Conservation (phyloP, 2,888 invertebrate genomes). For the Bombyx huttoni region DNA sequence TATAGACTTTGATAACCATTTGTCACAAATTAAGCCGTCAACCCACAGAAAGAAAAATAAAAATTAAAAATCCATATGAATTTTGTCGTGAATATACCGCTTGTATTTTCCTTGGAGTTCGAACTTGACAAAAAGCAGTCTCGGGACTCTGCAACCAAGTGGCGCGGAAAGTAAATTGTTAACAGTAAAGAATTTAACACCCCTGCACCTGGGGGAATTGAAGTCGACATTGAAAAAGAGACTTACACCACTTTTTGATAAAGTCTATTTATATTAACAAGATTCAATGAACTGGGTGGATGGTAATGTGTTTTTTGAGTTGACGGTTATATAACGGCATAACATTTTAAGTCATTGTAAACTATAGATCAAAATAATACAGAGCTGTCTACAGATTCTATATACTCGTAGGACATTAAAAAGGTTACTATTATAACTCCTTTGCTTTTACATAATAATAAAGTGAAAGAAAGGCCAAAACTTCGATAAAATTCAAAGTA, state of each 20-base stretch:
- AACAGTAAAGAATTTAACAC: conserved; percentile 2
- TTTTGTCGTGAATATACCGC: no score
- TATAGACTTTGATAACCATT: no score
- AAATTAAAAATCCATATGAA: no score
- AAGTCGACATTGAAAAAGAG: background rate
- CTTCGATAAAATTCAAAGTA: no score
- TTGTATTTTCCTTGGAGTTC: background rate
- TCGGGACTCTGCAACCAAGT: background rate
- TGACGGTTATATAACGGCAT: background rate
- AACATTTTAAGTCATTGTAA: background rate
- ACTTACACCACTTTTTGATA: background rate
- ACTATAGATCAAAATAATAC: no score
- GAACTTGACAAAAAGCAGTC: conserved; percentile 4
- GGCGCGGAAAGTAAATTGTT: conserved; percentile 1
- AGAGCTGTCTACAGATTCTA: no score
- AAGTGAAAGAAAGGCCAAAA: no score
- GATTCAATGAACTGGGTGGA: background rate
- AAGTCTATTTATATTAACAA: background rate
- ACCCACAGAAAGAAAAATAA: no score
- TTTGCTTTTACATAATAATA: no score
- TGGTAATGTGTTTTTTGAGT: background rate
- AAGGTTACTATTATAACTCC: no score
- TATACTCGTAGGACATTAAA: no score
- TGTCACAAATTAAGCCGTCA: no score
- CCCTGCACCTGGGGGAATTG: background rate